Percentiles rank a stretch among this genome's conserved stretches.
phyloP scores from a whole-genome alignment of 2,113 vertebrate species.

The Trematomus loennbergii region DNA sequence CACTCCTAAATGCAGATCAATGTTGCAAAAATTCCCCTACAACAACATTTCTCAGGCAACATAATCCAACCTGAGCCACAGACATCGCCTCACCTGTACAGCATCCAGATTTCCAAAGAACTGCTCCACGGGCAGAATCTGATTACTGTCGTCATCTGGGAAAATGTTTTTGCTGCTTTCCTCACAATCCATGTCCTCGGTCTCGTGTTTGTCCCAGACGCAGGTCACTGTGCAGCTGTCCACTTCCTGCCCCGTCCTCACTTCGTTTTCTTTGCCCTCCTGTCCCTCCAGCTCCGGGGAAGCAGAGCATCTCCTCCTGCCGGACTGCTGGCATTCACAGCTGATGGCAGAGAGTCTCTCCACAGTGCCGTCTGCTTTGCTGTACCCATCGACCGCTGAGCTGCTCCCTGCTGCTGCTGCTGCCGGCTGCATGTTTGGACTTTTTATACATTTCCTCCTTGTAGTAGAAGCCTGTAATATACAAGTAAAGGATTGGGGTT shows the following conservation, averaged over 20 bases:
- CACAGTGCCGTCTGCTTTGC: background rate
- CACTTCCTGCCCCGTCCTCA: slow-evolving; percentile 26
- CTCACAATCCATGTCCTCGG: slow-evolving; percentile 34
- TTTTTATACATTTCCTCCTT: slow-evolving; percentile 49
- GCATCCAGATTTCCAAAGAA: slow-evolving; percentile 93
- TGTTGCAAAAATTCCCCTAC: background rate
- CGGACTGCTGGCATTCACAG: slow-evolving; percentile 59
- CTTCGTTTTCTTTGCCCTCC: slow-evolving; percentile 69
- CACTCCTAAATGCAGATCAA: background rate
- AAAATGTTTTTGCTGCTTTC: slow-evolving; percentile 76
- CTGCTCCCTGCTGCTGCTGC: slow-evolving; percentile 30
- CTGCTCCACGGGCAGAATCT: slow-evolving; percentile 92
- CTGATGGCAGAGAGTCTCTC: slow-evolving; percentile 39
- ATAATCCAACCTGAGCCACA: background rate
- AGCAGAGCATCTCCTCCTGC: slow-evolving; percentile 29
- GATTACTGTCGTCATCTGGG: slow-evolving; percentile 94
- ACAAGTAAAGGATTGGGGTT: background rate
- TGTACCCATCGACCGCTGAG: background rate
- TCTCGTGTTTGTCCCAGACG: background rate
- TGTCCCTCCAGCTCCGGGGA: slow-evolving; percentile 54
- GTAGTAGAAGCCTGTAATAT: slow-evolving; percentile 47
- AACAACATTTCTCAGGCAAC: background rate
- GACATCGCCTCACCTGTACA: slow-evolving; percentile 83
- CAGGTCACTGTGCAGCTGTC: background rate
- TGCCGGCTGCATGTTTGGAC: background rate